Evolutionary conservation across 2,113 vertebrate species (phyloP), one percentile per base, ranked within the genome.

Genomic region (Oncorhynchus nerka): DNA sequence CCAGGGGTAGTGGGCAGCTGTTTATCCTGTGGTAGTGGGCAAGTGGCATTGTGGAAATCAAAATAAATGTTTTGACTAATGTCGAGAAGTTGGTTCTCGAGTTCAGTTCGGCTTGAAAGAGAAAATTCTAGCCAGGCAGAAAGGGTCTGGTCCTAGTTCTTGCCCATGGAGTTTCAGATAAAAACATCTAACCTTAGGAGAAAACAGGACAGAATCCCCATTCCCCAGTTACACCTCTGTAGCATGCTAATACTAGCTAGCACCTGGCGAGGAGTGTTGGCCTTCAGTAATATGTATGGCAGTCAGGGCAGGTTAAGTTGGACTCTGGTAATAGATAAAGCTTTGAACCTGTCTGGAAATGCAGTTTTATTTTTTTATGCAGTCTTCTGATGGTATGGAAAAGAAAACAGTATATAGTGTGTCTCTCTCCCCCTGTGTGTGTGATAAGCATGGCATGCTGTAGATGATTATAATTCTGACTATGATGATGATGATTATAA

Each of bases 151-250:
- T 51, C 15, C 15, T 12, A 16, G 3, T 51, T 51, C 8, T 51
- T 51, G 49, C 13, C 3, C 12, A 16, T 51, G 15, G 12, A 3
- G 15, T 51, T 51, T 51, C 49, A 16, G 49, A 51, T 51, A 51
- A 19, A 49, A 75, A 70, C 19, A 70, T 80, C 66, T 4, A 72
- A 76, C 71, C 51, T 12, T 79, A 71, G 69, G 69, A 61, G 0
- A 1, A 22, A 61, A 6, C 20, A 61, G 20, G n/a, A 61, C 15
- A 61, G 59, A 39, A 39, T 39, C 39, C 39, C 39, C n/a, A 61
- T 61, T 15, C 12, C 28, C 49, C 49, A 51, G 49, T 64, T 16
- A 75, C 51, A 73, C 61, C 77, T 73, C 11, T 16, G 26, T 32
- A 32, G 30, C 61, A 81, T 24, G 39, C 62, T 51, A 34, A 62